Base-by-base conservation (phyloP, 2,888 invertebrate species). In the Perithous albicinctus region DNA sequence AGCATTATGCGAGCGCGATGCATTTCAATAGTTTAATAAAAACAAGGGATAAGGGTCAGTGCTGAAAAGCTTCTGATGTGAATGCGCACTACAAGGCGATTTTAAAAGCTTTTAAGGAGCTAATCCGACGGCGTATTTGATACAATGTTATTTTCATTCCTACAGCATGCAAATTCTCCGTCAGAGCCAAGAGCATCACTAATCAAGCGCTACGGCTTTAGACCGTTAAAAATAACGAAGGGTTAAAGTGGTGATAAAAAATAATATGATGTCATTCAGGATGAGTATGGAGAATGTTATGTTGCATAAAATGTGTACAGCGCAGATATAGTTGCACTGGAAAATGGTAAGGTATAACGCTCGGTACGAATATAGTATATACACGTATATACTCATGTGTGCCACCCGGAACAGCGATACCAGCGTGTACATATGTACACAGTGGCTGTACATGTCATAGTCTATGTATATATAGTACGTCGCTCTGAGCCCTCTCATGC, bases 211-310 rank as follows among this genome's bases (percentile, higher is more conserved):
- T 29, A 46, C 43, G 7, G 46, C 18, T 59, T 72, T 63, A 48
- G 26, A n/a, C n/a, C 23, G 59, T 78, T 81, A 64, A 78, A 69
- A 69, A 70, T 74, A 78, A 73, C 41, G 29, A 29, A 15, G 20
- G 18, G 41, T 61, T 54, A 64, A 74, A 32, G 29, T 29, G 38
- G 46, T 20, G 18, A 18, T 18, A 10, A 41, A 67, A 20, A 72
- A 72, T 59, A 32, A 38, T 38, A 63, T 43, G 18, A 63, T 46
- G 35, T 48, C 15, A 20, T 38, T 26, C 29, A 46, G 46, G 38
- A 23, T 18, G 29, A 23, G 54, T 15, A 18, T 59, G 1, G 48
- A 69, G 35, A 12, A 12, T 38, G 61, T 20, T 20, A 7, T n/a
- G 70, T 43, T 61, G 72, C 72, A 59, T 61, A 51, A 61, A 72